phyloP scores from a whole-genome alignment of 2,113 vertebrate genomes.

The Oryzias woworae region DNA sequence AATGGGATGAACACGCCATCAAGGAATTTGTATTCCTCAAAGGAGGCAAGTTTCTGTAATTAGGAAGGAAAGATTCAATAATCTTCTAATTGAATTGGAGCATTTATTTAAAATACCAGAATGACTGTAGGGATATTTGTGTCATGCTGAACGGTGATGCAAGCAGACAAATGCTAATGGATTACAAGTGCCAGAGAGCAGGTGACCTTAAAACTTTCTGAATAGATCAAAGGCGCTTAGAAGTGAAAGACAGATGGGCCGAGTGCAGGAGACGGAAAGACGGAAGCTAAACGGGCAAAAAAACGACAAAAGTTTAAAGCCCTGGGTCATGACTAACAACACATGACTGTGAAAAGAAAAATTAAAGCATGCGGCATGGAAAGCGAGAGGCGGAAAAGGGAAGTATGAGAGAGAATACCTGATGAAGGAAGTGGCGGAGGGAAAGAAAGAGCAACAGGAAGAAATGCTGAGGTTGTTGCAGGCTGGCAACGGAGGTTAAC shows the following conservation, averaged over 20 bases:
- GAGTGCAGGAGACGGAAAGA: constrained; percentile 12
- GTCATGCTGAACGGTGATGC: constrained; percentile 41
- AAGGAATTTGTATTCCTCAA: constrained; percentile 5
- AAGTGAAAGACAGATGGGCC: constrained; percentile 23
- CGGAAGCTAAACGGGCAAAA: constrained; percentile 11
- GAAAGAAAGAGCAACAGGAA: constrained; percentile 1
- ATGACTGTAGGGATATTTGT: constrained; percentile 24
- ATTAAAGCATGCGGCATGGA: constrained; percentile 57
- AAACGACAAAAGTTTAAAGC: constrained; percentile 23
- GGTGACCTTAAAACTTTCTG: background rate
- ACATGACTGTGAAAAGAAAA: constrained; percentile 38
- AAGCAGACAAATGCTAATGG: constrained; percentile 46
- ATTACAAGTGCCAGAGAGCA: constrained; percentile 26
- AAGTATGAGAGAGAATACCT: constrained; percentile 22
- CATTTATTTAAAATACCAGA: constrained; percentile 37
- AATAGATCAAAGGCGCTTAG: constrained; percentile 41
- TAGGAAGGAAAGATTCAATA: constrained; percentile 30
- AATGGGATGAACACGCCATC: constrained; percentile 10
- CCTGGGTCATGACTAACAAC: constrained; percentile 40
- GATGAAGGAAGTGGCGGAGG: constrained; percentile 15
- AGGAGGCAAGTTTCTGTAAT: constrained; percentile 16
- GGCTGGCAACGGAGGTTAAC: constrained; percentile 8
- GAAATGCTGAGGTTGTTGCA: constrained; percentile 11
- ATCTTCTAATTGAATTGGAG: constrained; percentile 32
- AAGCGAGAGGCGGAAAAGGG: constrained; percentile 44